Base-by-base conservation (phyloP, 2,888 invertebrate genomes). In the Drosophila prolongata region DNA sequence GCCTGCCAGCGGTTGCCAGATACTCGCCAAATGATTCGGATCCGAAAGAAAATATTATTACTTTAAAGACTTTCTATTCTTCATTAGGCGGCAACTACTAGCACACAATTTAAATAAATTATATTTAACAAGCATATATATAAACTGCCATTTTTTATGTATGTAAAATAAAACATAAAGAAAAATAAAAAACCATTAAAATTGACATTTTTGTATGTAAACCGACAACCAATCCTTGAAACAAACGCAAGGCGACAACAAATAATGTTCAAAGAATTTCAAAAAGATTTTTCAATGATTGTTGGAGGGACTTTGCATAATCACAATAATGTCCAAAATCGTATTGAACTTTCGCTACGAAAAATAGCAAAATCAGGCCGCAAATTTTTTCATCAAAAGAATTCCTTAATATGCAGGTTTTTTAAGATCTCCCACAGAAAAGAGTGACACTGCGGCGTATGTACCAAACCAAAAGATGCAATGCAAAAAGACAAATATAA, bases 141-240 rank as follows among this genome's bases (percentile, higher is more conserved):
- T 79, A 90, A 89, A 90, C 90, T 90, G 90, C 90, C 90, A 90
- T 91, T 91, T 91, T 90, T 83, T 89, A 90, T 90, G 87, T 88
- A 89, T 82, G 80, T 79, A 78, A 83, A 70, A 43, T 56, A 64
- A 56, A 49, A 38, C 43, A 42, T 56, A 59, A 37, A 43, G 53
- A 58, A 56, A 46, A 35, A 37, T 11, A 8, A 68, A 62, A 43
- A 61, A 81, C 66, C 55, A 64, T 46, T 57, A 68, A 60, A 67
- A 76, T 67, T 34, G 47, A 71, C 64, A 76, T 78, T 80, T 88
- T 89, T 89, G 80, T 82, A 80, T 88, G 83, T 78, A 75, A 50
- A 46, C 52, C 56, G 52, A 38, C 46, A 44, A 42, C 42, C 40
- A 46, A 58, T 52, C 30, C 34, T 43, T 56, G 35, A 56, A 52